These are phyloP conservation scores for Paramuricea clavata DNA, from an alignment of 92 coral and sea anemone species.

Conservation along the genomic window DNA sequence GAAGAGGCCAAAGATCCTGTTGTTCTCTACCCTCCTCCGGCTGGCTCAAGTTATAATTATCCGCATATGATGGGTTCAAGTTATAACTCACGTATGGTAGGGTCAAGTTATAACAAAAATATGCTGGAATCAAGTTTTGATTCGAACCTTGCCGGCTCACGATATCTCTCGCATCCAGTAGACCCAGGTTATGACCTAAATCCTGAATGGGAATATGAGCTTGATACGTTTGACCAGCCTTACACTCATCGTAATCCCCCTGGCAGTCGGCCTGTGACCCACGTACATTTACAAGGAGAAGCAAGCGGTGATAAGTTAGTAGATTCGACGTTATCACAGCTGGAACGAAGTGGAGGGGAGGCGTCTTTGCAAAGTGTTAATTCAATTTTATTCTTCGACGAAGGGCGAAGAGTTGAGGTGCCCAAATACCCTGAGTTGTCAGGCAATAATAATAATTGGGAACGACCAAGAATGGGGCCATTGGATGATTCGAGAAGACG, in stretches of 20 bases:
- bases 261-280: slow-evolving; percentile 21
- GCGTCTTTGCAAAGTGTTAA: slow-evolving; percentile 18
- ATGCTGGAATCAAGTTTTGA: not conserved
- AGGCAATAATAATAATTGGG: not conserved
- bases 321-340: slow-evolving; percentile 7
- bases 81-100: not conserved
- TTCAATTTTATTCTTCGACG: slow-evolving; percentile 22
- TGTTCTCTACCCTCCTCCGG: not conserved
- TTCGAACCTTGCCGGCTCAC: not conserved
- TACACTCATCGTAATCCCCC: slow-evolving; percentile 1
- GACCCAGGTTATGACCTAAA: not conserved
- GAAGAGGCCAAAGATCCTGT: not conserved
- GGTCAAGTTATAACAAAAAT: not conserved
- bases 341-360: slow-evolving; percentile 26
- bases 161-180: not conserved
- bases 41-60: not conserved
- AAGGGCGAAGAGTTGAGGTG: slow-evolving; percentile 30
- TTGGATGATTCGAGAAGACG: not conserved
- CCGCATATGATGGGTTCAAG: no score
- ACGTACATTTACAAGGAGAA: slow-evolving; percentile 28
- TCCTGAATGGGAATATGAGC: not conserved
- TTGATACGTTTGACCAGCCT: not conserved
- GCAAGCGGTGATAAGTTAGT: slow-evolving; percentile 16
- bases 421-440: slow-evolving; percentile 18
- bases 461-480: not conserved